phyloP scores from a whole-genome alignment of 2,797 vertebrate species.

The Gephyroberyx darwinii region DNA sequence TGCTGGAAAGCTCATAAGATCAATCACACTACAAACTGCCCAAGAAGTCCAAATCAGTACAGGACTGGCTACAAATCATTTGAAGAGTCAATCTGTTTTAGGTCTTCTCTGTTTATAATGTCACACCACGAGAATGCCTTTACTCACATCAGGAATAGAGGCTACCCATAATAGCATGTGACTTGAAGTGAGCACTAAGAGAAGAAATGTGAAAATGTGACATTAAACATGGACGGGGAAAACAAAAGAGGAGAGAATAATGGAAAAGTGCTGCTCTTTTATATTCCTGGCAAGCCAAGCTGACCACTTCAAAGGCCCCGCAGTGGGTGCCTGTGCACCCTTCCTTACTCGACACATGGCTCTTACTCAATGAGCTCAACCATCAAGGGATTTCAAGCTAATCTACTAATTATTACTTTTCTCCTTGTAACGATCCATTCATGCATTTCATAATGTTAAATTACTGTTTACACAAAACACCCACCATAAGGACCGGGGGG shows the following conservation, averaged over 20 bases:
- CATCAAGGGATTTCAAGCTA: slow-evolving; percentile 57
- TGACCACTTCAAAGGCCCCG: slow-evolving; percentile 75
- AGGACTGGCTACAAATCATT: slow-evolving; percentile 36
- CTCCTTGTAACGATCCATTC: slow-evolving; percentile 42
- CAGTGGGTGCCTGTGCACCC: slow-evolving; percentile 39
- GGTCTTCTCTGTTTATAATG: slow-evolving; percentile 43
- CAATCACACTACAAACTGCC: slow-evolving; percentile 31
- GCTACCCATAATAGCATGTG: slow-evolving; percentile 2
- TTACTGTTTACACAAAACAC: slow-evolving; percentile 57
- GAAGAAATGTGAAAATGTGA: slow-evolving; percentile 56
- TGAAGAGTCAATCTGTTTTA: slow-evolving; percentile 20
- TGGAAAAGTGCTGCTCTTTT: slow-evolving; percentile 41
- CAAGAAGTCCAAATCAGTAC: slow-evolving; percentile 38
- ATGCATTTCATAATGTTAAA: slow-evolving; percentile 49
- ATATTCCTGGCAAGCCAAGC: slow-evolving; percentile 55
- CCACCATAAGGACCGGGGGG: slow-evolving; percentile 32
- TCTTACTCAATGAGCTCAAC: slow-evolving; percentile 53
- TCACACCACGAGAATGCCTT: slow-evolving; percentile 50
- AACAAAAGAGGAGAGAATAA: slow-evolving; percentile 58
- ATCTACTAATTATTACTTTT: slow-evolving; percentile 64
- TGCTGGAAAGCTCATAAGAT: slow-evolving; percentile 28
- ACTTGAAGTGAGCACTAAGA: slow-evolving; percentile 18
- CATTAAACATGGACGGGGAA: slow-evolving; percentile 43
- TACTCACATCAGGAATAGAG: slow-evolving; percentile 32
- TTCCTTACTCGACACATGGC: slow-evolving; percentile 62